Conservation (phyloP, 2,113 vertebrate species). For the Jacana jacana region DNA sequence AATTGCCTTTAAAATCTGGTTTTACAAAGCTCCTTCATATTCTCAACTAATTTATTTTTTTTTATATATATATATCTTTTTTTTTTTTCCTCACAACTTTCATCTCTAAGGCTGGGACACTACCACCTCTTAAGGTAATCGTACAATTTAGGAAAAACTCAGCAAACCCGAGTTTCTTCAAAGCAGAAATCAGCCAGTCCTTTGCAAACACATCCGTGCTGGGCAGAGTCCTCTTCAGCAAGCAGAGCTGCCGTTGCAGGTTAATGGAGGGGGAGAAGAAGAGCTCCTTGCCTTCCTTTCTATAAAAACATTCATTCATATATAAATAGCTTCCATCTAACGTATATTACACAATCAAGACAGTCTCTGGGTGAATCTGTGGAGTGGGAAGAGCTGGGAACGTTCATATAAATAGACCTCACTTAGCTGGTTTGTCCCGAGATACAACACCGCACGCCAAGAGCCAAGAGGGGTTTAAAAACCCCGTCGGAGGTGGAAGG, state of each 20-base stretch:
- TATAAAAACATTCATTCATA: conserved; percentile 71
- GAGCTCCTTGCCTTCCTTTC: conserved; percentile 42
- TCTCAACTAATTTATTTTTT: conserved; percentile 48
- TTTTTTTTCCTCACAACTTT: not conserved
- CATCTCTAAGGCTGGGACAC: conserved; percentile 13
- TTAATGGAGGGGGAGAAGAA: not conserved
- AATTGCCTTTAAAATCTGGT: conserved; percentile 42
- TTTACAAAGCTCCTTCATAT: conserved; percentile 79
- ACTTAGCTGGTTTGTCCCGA: not conserved
- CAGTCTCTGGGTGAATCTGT: conserved; percentile 50
- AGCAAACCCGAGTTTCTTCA: conserved; percentile 50
- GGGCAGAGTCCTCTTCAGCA: not conserved
- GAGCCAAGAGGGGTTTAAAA: not conserved
- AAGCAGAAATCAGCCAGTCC: not conserved
- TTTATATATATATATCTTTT: not conserved
- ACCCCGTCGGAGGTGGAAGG: not conserved
- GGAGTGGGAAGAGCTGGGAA: conserved; percentile 52
- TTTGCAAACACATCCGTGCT: not conserved
- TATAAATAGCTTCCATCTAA: conserved; percentile 69
- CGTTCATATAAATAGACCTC: conserved; percentile 54
- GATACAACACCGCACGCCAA: not conserved
- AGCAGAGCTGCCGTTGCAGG: not conserved
- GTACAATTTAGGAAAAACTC: conserved; percentile 22
- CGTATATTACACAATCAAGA: conserved; percentile 67
- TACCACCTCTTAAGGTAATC: conserved; percentile 14